Evolutionary conservation across 2,113 vertebrate genomes (phyloP), one percentile per base, ranked within the genome.

Genomic region (Carollia perspicillata): DNA sequence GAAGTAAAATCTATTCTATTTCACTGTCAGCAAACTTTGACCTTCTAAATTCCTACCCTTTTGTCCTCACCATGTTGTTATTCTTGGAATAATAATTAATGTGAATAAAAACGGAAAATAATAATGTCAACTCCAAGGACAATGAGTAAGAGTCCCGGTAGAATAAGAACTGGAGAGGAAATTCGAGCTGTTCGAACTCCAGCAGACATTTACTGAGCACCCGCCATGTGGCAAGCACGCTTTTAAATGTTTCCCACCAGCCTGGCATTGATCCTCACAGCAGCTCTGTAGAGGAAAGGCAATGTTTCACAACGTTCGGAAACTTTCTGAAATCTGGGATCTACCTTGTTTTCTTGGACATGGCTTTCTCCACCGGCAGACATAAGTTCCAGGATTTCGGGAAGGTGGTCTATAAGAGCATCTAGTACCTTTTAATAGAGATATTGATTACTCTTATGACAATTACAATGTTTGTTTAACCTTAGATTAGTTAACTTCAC

Each of bases 331-430:
- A 40, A 33, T n/a, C 55, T 35, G 11, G 26, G 22, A 58, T 84
- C 69, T 96, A 99, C 99, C 99, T 99, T 99, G 98, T 98, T 99
- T 96, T 99, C 99, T 87, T 99, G 97, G 9, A 98, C 98, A 97
- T 96, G 98, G 93, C 97, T 99, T 92, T 99, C 99, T 96, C 99
- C 99, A 97, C 98, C 98, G 68, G 98, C 98, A 75, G 99, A 98
- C 97, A 99, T 98, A 23, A 99, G 98, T 96, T 99, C 99, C 93
- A 99, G 98, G 95, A 99, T 99, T 98, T 99, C 99, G 95, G 99
- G 99, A 94, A 99, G 98, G 95, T 99, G 98, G 98, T 98, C 98
- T 98, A 99, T 98, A 65, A 99, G 97, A 66, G 99, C 99, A 96
- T 99, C 99, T 98, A 99, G 97, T 22, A 99, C 99, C 99, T 99